Evolutionary conservation across 2,888 invertebrate genomes (phyloP).

Genomic region (Crepidodera aurea): DNA sequence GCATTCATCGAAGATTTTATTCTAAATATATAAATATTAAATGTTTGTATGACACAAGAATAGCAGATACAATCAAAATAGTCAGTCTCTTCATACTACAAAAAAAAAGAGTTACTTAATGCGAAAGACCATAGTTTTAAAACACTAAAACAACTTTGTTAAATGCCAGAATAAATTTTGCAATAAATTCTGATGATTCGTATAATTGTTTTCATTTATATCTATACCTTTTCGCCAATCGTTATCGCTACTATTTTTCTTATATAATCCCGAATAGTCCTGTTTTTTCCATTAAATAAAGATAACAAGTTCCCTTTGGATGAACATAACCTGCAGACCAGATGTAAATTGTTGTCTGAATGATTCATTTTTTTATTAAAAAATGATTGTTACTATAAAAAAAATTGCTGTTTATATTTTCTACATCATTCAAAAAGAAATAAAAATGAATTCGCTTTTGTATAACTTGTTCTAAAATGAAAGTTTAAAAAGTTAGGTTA

Average conservation of each 20-base stretch:
- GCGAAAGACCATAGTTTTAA: no score
- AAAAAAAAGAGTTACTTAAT: constrained; percentile 5
- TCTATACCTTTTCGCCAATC: constrained; percentile 32
- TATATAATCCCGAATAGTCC: constrained; percentile 29
- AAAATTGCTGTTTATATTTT: no score
- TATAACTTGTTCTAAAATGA: no score
- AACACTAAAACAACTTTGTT: no score
- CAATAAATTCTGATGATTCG: background rate
- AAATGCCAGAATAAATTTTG: background rate
- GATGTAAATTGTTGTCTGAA: background rate
- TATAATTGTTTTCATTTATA: no score
- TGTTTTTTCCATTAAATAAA: constrained; percentile 31
- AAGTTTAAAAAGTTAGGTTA: no score
- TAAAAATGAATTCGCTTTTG: no score
- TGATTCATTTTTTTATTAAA: background rate
- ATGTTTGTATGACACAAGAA: constrained; percentile 26
- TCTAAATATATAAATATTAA: constrained; percentile 32
- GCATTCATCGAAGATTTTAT: constrained; percentile 26
- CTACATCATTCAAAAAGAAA: no score
- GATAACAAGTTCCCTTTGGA: constrained; percentile 26
- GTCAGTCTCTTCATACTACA: constrained; percentile 35
- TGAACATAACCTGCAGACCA: constrained; percentile 35
- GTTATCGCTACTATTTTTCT: constrained; percentile 30
- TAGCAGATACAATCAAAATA: constrained; percentile 27
- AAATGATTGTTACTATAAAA: no score